phyloP scores from a whole-genome alignment of 1,140 invertebrate genomes.

The Sogatella furcifera region DNA sequence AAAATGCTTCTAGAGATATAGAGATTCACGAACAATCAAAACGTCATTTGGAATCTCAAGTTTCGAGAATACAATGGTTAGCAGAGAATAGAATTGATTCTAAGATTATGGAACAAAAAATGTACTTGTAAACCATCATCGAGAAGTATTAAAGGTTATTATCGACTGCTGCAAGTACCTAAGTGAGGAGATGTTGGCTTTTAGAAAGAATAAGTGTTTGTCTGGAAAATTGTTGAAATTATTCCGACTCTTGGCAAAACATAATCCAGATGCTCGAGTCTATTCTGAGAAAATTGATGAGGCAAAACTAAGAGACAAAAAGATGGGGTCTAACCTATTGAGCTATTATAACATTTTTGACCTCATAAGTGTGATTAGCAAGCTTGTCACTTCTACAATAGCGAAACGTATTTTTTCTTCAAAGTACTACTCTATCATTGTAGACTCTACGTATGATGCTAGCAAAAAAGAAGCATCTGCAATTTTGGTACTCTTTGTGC shows the following conservation, averaged over 20 bases:
- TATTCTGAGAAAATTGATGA: neutral
- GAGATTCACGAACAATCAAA: constrained; percentile 9
- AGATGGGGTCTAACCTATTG: constrained; percentile 2
- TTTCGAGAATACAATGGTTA: constrained; percentile 13
- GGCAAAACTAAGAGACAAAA: neutral
- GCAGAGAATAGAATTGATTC: constrained; percentile 6
- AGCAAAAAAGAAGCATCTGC: constrained; percentile 5
- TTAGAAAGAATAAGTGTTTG: neutral
- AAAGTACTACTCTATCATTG: constrained; percentile 2
- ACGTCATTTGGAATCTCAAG: neutral
- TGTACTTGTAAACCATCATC: neutral
- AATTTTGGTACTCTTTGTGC: neutral
- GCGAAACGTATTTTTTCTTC: neutral
- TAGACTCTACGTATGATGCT: constrained; percentile 3
- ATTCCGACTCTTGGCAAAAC: constrained; percentile 2
- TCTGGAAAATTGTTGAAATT: neutral
- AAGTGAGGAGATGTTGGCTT: constrained; percentile 5
- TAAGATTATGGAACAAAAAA: neutral
- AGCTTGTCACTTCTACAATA: neutral
- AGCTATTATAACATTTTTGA: constrained; percentile 6
- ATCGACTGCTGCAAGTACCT: constrained; percentile 2
- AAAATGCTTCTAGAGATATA: constrained; percentile 5
- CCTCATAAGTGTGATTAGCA: constrained; percentile 6
- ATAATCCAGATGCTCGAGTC: constrained; percentile 5
- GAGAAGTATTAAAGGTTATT: neutral